Conservation (phyloP, 1,140 invertebrate species). For the Nephila pilipes region DNA sequence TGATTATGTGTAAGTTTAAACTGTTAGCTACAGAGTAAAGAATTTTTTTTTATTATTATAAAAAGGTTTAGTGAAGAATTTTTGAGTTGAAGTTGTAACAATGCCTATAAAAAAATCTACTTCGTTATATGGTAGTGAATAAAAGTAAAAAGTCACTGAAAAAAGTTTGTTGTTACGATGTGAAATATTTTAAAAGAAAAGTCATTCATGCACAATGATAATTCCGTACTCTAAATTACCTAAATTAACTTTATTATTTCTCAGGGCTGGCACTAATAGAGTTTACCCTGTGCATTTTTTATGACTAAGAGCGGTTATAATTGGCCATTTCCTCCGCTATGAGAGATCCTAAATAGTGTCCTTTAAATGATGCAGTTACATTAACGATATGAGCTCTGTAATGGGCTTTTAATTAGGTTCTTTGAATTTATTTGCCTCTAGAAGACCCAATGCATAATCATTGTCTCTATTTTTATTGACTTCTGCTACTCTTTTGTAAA, state of each 20-base stretch:
- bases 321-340: not conserved
- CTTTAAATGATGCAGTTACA: slow-evolving; percentile 35
- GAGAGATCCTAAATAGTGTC: not conserved
- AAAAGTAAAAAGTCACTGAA: not conserved
- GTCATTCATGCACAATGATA: not conserved
- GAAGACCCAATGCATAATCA: not conserved
- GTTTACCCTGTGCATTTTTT: slow-evolving; percentile 10
- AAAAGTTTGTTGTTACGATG: not conserved
- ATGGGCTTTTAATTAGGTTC: slow-evolving; percentile 2
- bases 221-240: not conserved
- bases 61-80: too few species aligned
- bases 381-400: slow-evolving; percentile 31
- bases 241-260: slow-evolving; percentile 15
- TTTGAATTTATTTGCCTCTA: slow-evolving; percentile 2
- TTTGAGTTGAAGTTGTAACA: too few species aligned
- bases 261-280: slow-evolving; percentile 18
- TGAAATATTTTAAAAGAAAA: not conserved
- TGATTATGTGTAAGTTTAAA: not conserved
- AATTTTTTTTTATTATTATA: not conserved
- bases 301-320: not conserved
- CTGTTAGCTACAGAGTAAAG: not conserved
- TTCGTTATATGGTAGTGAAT: not conserved
- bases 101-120: not conserved
- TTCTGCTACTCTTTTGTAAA: too few species aligned
- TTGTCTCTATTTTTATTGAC: not conserved